phyloP scores from a whole-genome alignment of 1,140 invertebrate species.

The Eupristina koningsbergeri region DNA sequence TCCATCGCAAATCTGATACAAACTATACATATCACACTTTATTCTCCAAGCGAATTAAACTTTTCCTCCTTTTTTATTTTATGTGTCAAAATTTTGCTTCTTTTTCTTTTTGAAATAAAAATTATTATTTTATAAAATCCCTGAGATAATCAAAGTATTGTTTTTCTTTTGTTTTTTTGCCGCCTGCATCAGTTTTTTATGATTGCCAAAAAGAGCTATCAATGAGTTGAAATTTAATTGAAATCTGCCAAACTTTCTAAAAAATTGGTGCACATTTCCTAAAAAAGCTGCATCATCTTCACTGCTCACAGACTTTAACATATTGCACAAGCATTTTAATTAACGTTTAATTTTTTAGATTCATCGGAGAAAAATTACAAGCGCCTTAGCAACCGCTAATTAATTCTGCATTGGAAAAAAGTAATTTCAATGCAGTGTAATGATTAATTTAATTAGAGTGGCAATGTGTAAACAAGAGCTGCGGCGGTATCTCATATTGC shows the following conservation, averaged over 20 bases:
- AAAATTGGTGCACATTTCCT: not conserved
- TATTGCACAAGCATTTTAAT: too few relatives aligned
- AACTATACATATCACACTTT: slow-evolving; percentile 22
- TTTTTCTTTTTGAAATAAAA: slow-evolving; percentile 39
- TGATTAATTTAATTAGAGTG: not conserved
- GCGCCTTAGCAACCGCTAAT: too few relatives aligned
- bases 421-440: not conserved
- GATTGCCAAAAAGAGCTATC: not conserved
- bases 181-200: not conserved
- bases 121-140: slow-evolving; percentile 27
- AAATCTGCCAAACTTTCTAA: not conserved
- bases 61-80: slow-evolving; percentile 21
- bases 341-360: too few relatives aligned
- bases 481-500: not conserved
- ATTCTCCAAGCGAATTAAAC: slow-evolving; percentile 10
- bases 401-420: not conserved
- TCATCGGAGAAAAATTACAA: too few relatives aligned
- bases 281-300: too few relatives aligned
- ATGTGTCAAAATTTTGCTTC: slow-evolving; percentile 38
- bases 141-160: not conserved
- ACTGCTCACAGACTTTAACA: too few relatives aligned
- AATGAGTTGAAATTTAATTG: not conserved
- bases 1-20: slow-evolving; percentile 19
- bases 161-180: too few relatives aligned
- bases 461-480: not conserved